These are phyloP conservation scores for Piprites chloris DNA, from an alignment of 2,113 vertebrate genomes.

Conservation along the genomic window DNA sequence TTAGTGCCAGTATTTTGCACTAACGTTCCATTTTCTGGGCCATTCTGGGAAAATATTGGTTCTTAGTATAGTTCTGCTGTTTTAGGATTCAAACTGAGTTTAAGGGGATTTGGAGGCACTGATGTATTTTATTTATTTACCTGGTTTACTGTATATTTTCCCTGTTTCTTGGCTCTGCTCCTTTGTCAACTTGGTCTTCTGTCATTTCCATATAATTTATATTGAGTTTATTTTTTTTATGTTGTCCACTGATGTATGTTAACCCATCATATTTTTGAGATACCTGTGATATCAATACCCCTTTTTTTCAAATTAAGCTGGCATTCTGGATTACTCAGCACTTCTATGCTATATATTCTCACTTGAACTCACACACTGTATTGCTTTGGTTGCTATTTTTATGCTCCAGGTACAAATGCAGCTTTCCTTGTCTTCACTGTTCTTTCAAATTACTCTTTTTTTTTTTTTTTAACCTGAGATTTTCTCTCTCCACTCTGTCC, in stretches of 20 bases:
- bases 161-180: not conserved
- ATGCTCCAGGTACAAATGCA: not conserved
- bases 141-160: not conserved
- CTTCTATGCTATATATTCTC: not conserved
- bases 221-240: rapidly evolving
- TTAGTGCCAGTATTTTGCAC: not conserved
- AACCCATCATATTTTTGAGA: not conserved
- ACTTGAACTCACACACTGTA: not conserved
- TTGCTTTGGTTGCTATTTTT: not conserved
- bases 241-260: not conserved
- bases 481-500: not conserved
- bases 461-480: not conserved
- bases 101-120: not conserved
- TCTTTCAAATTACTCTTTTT: not conserved
- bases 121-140: not conserved
- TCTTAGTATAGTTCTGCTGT: not conserved
- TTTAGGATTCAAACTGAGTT: not conserved
- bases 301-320: not conserved
- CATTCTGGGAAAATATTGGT: not conserved
- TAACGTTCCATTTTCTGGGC: not conserved
- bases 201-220: not conserved
- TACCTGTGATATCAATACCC: not conserved
- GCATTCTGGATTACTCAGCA: not conserved
- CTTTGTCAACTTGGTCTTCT: not conserved
- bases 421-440: not conserved